phyloP scores from a whole-genome alignment of 2,888 invertebrate species.

The Ichneumoninae sp. region DNA sequence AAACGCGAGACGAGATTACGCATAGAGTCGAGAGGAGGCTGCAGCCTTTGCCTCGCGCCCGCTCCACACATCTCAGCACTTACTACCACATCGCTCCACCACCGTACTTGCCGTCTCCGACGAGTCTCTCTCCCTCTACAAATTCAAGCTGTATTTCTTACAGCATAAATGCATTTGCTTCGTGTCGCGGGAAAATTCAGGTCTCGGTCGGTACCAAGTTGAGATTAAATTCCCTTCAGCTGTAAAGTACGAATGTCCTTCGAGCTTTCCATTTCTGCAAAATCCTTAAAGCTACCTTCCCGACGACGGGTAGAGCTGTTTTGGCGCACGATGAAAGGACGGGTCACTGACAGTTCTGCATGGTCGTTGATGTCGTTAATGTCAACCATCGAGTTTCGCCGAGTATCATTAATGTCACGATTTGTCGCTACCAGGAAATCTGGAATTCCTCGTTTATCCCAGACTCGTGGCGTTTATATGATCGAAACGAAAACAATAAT shows the following conservation, averaged over 20 bases:
- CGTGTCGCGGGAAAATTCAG: conserved; percentile 44
- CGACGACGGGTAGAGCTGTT: background rate
- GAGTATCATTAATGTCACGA: background rate
- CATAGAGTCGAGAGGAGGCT: background rate
- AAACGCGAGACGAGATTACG: conserved; percentile 36
- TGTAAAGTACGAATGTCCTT: conserved; percentile 5
- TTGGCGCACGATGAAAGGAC: background rate
- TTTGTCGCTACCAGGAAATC: background rate
- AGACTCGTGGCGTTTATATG: background rate
- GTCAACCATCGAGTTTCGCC: background rate
- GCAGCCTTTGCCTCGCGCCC: conserved; percentile 20
- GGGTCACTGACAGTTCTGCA: background rate
- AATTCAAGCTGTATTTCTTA: conserved; percentile 54
- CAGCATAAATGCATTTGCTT: conserved; percentile 60
- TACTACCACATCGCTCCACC: conserved; percentile 13
- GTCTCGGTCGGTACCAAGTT: conserved; percentile 35
- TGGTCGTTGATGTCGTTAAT: background rate
- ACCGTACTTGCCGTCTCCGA: background rate
- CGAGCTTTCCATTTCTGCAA: background rate
- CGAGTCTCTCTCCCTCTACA: conserved; percentile 23
- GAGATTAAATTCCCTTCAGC: conserved; percentile 33
- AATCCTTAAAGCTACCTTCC: background rate
- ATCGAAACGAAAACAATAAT: background rate
- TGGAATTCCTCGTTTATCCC: background rate
- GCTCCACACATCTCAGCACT: conserved; percentile 30